Conservation (phyloP, 2,113 vertebrate genomes). For the Setophaga coronata region DNA sequence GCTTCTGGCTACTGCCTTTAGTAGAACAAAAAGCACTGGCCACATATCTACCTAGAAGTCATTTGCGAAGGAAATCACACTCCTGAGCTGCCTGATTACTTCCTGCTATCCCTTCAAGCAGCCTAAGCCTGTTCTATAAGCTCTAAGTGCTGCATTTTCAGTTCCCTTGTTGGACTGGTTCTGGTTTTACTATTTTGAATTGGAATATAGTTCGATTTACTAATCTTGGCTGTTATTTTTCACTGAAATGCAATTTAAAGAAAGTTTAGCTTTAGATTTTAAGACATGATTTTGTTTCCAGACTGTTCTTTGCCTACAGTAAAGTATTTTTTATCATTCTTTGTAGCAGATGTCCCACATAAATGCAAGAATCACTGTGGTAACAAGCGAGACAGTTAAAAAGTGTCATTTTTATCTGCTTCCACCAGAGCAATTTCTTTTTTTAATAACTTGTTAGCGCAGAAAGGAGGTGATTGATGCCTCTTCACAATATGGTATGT, state of each 20-base stretch:
- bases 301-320: neutral
- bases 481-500: neutral
- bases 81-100: neutral
- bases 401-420: neutral
- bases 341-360: neutral
- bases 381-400: neutral
- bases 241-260: neutral
- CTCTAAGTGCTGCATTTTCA: neutral
- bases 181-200: neutral
- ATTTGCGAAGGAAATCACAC: neutral
- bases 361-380: neutral
- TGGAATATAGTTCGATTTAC: neutral
- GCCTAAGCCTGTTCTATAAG: neutral
- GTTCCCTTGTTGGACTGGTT: neutral
- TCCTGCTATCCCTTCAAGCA: neutral
- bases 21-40: neutral
- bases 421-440: neutral
- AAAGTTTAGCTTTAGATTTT: neutral
- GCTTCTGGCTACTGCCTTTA: neutral
- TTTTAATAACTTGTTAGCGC: constrained; percentile 13
- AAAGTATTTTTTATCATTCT: neutral
- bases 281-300: neutral
- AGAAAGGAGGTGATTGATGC: neutral
- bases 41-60: neutral
- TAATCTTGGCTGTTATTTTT: neutral